Conservation (phyloP, 2,797 vertebrate species). For the Brachyalestes nurse region DNA sequence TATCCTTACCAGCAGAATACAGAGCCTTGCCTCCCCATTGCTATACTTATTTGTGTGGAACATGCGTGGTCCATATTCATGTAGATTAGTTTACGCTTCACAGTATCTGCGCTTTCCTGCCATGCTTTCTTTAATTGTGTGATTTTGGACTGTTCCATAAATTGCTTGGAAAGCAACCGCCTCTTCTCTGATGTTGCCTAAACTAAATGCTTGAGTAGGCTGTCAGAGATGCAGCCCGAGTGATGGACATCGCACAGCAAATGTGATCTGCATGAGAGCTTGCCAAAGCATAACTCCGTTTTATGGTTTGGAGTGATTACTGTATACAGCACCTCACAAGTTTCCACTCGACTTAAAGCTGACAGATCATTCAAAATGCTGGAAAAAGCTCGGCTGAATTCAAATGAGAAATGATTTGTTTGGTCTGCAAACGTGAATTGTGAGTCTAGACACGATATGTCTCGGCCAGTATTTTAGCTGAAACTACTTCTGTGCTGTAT, state of each 20-base stretch:
- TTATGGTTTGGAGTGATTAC: not conserved
- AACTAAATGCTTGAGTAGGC: conserved; percentile 47
- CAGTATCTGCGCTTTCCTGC: not conserved
- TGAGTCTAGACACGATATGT: not conserved
- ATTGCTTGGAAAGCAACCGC: not conserved
- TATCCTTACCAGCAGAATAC: not conserved
- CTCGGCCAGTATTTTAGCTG: too few species aligned
- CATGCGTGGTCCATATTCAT: not conserved
- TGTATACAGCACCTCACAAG: not conserved
- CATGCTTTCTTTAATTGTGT: not conserved
- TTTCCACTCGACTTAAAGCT: conserved; percentile 11
- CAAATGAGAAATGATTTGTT: not conserved
- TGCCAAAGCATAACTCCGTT: conserved; percentile 1
- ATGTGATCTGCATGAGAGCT: not conserved
- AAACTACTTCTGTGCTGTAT: not conserved
- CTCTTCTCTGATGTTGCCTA: not conserved
- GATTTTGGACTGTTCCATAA: not conserved
- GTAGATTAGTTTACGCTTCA: not conserved
- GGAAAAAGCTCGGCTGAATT: not conserved
- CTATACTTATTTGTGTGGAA: too few species aligned
- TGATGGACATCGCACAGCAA: not conserved
- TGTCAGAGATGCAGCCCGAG: conserved; percentile 37
- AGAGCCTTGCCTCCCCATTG: not conserved
- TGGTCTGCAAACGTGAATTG: not conserved
- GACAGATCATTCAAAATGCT: not conserved